Evolutionary conservation across 2,113 vertebrate genomes (phyloP).

Genomic region (Cynopterus brachyotis): DNA sequence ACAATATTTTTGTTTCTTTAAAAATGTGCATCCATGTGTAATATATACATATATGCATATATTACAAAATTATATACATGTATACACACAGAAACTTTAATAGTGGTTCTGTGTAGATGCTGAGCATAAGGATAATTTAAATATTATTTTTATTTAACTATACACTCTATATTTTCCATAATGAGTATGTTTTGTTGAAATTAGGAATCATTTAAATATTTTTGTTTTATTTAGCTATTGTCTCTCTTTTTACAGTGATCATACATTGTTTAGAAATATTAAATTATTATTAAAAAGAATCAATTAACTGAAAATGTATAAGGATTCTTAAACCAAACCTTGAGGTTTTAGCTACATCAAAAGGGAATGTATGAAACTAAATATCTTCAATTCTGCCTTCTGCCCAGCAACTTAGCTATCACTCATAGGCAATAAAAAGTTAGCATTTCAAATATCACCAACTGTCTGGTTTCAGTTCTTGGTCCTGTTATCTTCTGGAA

Average conservation of each 20-base stretch:
- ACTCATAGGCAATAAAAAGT: background rate
- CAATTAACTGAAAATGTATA: background rate
- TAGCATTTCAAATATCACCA: background rate
- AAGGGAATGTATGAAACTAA: background rate
- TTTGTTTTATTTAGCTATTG: constrained; percentile 21
- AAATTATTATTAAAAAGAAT: constrained; percentile 16
- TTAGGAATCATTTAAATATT: background rate
- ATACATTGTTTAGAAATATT: background rate
- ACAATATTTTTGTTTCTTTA: constrained; percentile 1
- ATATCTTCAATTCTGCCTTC: background rate
- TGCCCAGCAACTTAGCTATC: background rate
- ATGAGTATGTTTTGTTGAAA: constrained; percentile 1
- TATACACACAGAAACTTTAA: background rate
- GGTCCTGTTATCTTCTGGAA: background rate
- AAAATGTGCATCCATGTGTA: background rate
- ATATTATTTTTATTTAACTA: constrained; percentile 10
- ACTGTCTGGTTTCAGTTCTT: background rate
- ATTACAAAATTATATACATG: background rate
- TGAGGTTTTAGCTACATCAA: background rate
- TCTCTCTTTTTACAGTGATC: background rate
- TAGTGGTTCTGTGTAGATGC: background rate
- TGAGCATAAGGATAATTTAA: constrained; percentile 17
- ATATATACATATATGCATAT: background rate
- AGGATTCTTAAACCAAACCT: background rate
- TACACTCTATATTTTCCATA: background rate